These are phyloP conservation scores for Lepus americanus DNA, from an alignment of 2,113 vertebrate genomes.

Conservation along the genomic window DNA sequence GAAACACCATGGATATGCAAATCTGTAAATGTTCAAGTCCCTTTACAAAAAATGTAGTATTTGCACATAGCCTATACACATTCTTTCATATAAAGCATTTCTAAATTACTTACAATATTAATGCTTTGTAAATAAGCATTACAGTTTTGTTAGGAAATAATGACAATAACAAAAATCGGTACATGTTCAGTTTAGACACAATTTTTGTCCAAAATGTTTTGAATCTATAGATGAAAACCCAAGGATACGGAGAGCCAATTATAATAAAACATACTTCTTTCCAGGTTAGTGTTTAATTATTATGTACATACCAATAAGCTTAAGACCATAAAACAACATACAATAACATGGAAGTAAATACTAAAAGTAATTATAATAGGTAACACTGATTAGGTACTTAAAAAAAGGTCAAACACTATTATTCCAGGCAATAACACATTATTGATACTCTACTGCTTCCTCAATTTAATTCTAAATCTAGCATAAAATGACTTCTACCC, in stretches of 20 bases:
- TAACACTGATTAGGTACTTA: slow-evolving; percentile 36
- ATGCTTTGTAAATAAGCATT: not conserved
- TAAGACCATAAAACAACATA: not conserved
- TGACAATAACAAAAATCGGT: not conserved
- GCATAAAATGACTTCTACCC: not conserved
- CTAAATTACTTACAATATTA: not conserved
- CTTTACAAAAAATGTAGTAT: not conserved
- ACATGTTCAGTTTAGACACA: not conserved
- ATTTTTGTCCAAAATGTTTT: not conserved
- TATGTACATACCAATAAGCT: not conserved
- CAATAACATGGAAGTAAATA: not conserved
- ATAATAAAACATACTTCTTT: slow-evolving; percentile 43
- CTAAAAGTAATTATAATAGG: not conserved
- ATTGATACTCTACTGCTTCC: not conserved
- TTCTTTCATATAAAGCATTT: not conserved
- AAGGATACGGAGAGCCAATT: not conserved
- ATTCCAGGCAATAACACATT: not conserved
- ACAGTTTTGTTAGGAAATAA: not conserved
- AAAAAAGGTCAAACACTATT: not conserved
- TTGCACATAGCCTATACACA: not conserved
- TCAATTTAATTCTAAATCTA: slow-evolving; percentile 34
- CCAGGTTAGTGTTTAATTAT: slow-evolving; percentile 21
- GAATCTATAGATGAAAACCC: not conserved
- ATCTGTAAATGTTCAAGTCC: not conserved
- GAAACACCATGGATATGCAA: not conserved